These are phyloP conservation scores for Xanthorhoe spadicearia DNA, from an alignment of 2,888 invertebrate genomes.

Conservation along the genomic window DNA sequence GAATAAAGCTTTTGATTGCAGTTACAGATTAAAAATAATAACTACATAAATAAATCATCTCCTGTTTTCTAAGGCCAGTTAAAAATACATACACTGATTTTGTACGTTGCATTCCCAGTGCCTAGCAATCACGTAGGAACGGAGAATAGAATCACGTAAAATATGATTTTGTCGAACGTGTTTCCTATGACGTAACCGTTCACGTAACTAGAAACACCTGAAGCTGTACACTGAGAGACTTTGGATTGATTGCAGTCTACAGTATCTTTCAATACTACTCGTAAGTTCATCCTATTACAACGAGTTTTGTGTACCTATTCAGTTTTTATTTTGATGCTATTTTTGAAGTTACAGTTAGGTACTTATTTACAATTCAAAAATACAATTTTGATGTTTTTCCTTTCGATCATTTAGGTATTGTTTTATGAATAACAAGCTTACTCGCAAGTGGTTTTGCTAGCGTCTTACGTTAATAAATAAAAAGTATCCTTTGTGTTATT, in stretches of 20 bases:
- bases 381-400: no score
- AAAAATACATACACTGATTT: conserved; percentile 32
- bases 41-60: not conserved
- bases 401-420: no score
- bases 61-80: conserved; percentile 19
- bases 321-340: no score
- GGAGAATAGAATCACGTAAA: conserved; percentile 77
- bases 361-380: no score
- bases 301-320: no score
- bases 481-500: no score
- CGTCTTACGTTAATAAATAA: no score
- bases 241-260: conserved; percentile 20
- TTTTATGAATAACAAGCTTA: no score
- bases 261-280: not conserved
- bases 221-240: conserved; percentile 38
- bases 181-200: conserved; percentile 46
- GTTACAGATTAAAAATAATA: no score
- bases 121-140: conserved; percentile 42
- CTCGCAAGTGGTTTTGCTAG: no score
- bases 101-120: conserved; percentile 28
- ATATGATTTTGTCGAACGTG: conserved; percentile 80
- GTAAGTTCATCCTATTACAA: not conserved
- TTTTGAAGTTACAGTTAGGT: no score
- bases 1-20: no score
- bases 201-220: conserved; percentile 54